Evolutionary conservation across 2,888 invertebrate species (phyloP).

Genomic region (Pseudococcus viburni): DNA sequence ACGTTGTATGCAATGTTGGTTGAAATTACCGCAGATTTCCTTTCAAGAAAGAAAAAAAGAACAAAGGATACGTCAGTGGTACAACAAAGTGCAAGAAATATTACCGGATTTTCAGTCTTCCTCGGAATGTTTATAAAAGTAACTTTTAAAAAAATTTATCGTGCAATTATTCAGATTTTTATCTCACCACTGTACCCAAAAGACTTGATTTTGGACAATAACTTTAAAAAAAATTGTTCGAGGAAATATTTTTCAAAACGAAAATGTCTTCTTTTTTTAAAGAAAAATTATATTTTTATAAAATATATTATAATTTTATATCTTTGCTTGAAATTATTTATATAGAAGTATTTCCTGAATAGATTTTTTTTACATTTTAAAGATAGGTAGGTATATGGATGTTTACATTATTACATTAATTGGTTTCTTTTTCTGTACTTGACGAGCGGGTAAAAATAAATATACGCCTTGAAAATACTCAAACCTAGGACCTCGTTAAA

Average conservation of each 20-base stretch:
- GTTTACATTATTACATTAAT: too few relatives aligned
- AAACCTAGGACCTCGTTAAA: neutral
- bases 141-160: neutral
- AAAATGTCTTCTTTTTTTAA: neutral
- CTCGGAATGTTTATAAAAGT: slow-evolving; percentile 20
- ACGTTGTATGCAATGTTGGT: slow-evolving; percentile 66
- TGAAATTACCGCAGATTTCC: slow-evolving; percentile 65
- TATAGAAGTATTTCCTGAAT: too few relatives aligned
- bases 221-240: neutral
- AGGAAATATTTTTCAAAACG: neutral
- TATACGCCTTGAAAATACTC: too few relatives aligned
- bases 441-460: too few relatives aligned
- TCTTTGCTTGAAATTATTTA: neutral
- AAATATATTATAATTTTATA: neutral
- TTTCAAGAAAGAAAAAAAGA: slow-evolving; percentile 67
- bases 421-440: too few relatives aligned
- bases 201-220: neutral
- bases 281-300: neutral
- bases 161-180: slow-evolving; percentile 12
- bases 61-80: slow-evolving; percentile 67
- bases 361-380: too few relatives aligned
- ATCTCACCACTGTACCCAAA: neutral
- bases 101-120: slow-evolving; percentile 67
- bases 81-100: slow-evolving; percentile 68
- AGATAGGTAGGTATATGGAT: too few relatives aligned